Base-by-base conservation (phyloP, 2,113 vertebrate species). In the Paedocypris sp. region DNA sequence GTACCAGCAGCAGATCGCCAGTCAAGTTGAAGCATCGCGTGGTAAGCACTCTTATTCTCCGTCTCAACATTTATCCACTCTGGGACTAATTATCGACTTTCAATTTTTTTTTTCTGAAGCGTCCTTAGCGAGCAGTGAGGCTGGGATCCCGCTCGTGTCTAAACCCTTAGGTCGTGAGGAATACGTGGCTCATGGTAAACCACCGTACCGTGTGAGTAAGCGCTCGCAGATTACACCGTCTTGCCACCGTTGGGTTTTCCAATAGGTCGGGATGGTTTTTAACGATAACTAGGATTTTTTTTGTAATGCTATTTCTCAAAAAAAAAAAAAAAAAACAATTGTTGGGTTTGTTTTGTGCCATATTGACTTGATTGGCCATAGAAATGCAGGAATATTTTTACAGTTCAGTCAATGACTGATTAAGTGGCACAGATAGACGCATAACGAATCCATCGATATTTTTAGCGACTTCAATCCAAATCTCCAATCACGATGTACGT, bases 51-150 rank as follows among this genome's bases (percentile, higher is more conserved):
- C 84, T 83, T 78, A 84, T 81, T 77, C 66, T 87, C 84, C 84
- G 75, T 79, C 83, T 88, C 87, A 80, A 78, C 82, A 83, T 88
- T 83, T 89, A 95, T 85, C 85, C 94, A 94, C 94, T 92, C 83
- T 77, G 95, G 94, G 93, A 97, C 89, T 95, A 95, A 97, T 97
- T 97, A 98, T 84, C 85, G 87, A 90, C 86, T 90, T 91, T 90
- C 87, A 71, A 62, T 85, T 78, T 54, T 69, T 87, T 77, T 71
- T 75, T 87, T 82, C 89, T 87, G 85, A 90, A 88, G 88, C 86
- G 85, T 86, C 82, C 86, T 87, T 80, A 81, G 71, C 77, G 80
- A 62, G 75, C 77, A 74, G 61, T 70, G 78, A 85, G 82, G 75
- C 76, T 10, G 71, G 48, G 66, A 85, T 77, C 82, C 82, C 83